Evolutionary conservation across 2,797 vertebrate genomes (phyloP).

Genomic region (Alauda arvensis): DNA sequence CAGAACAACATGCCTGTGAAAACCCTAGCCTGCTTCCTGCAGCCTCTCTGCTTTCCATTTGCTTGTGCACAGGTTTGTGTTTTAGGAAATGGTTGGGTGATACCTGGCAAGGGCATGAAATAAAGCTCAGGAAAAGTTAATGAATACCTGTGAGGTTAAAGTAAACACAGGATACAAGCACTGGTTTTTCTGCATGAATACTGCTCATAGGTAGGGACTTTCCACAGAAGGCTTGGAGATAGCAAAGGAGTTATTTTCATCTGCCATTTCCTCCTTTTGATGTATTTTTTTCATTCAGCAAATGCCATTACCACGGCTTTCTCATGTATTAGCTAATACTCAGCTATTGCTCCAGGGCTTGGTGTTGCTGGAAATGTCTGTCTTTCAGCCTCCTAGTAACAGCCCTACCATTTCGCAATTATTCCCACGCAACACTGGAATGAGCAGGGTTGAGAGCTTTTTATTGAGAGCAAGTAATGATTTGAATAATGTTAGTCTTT

Average conservation of each 20-base stretch:
- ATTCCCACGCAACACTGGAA: not conserved
- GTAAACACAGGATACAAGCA: not conserved
- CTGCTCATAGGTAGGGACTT: not conserved
- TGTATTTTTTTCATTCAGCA: not conserved
- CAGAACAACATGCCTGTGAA: not conserved
- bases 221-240: not conserved
- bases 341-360: not conserved
- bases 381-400: not conserved
- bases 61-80: rapidly evolving
- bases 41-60: not conserved
- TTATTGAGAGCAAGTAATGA: not conserved
- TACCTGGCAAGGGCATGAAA: not conserved
- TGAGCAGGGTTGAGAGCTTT: not conserved
- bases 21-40: not conserved
- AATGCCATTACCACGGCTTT: not conserved
- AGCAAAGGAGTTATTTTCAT: not conserved
- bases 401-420: not conserved
- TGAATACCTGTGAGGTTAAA: not conserved
- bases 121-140: not conserved
- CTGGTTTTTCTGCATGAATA: not conserved
- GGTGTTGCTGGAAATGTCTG: not conserved
- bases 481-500: not conserved
- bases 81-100: not conserved
- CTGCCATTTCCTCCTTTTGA: not conserved
- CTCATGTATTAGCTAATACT: not conserved